Evolutionary conservation across 2,797 vertebrate genomes (phyloP).

Genomic region (Heteromormyrus szaboi): DNA sequence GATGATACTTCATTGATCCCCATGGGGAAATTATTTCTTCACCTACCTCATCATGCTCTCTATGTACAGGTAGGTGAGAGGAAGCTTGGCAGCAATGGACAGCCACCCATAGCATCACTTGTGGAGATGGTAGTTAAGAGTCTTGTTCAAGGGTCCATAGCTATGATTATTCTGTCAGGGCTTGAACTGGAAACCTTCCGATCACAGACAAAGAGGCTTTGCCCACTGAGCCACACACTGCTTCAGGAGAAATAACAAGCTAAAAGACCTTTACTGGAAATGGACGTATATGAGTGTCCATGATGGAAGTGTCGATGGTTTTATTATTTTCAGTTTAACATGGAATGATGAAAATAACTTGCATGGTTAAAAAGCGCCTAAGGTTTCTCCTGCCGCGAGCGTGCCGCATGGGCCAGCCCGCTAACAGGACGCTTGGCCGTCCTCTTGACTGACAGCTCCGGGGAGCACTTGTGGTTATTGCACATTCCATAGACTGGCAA

Average conservation of each 20-base stretch:
- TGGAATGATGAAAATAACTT: background rate
- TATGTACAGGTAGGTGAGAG: background rate
- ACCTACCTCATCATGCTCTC: background rate
- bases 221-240: background rate
- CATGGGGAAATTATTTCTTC: background rate
- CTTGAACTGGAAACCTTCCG: background rate
- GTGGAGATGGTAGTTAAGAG: background rate
- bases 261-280: background rate
- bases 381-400: background rate
- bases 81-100: background rate
- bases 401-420: background rate
- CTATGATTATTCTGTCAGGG: background rate
- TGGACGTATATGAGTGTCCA: background rate
- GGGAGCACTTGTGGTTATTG: background rate
- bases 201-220: background rate
- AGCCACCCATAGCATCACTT: background rate
- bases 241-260: background rate
- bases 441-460: conserved; percentile 7
- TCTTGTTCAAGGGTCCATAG: background rate
- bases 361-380: background rate
- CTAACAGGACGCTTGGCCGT: background rate
- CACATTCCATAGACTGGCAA: background rate
- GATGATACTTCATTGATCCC: background rate
- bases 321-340: background rate
- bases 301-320: background rate